Base-by-base conservation (phyloP, 2,888 invertebrate species). In the Amphimallon solstitiale region DNA sequence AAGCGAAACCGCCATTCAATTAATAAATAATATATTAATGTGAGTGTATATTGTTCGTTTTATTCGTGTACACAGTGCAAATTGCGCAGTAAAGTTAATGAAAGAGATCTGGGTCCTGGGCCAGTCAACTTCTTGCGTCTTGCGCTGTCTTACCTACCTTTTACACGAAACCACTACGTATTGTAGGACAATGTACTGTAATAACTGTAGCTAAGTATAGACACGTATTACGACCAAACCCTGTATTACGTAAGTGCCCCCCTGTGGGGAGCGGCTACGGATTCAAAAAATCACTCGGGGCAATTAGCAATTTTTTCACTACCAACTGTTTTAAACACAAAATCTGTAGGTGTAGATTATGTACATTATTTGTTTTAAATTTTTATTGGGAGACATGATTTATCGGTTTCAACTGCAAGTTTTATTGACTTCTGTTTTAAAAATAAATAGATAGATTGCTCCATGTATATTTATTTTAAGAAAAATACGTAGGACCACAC, bases 101-200 rank as follows among this genome's bases (percentile, higher is more conserved):
- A 17, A 63, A 63, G 45, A 45, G 43, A 54, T 19, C 63, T 38
- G n/a, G 63, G 51, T 45, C 63, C 45, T 29, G 63, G 45, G 63
- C 34, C 63, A 23, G 54, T 21, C 40, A 40, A 40, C 23, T 15
- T 56, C 40, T 56, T 40, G 37, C 29, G 49, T 10, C 19, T n/a
- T 37, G 19, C n/a, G 37, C 51, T 52, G 17, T 37, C 12, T 52
- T 52, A 37, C 37, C 52, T 23, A 9, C 14, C 29, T 15, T 17
- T 19, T n/a, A 12, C 23, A 12, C n/a, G n/a, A n/a, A n/a, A n/a
- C n/a, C n/a, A n/a, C n/a, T n/a, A n/a, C n/a, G 40, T 43, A 40
- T 52, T 54, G 63, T 63, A 54, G 63, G 54, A 35, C 63, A 63
- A 63, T 54, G 63, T 45, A 63, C 63, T 63, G 51, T 46, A 51